Base-by-base conservation (phyloP, 2,113 vertebrate species). In the Coreoperca whiteheadi region DNA sequence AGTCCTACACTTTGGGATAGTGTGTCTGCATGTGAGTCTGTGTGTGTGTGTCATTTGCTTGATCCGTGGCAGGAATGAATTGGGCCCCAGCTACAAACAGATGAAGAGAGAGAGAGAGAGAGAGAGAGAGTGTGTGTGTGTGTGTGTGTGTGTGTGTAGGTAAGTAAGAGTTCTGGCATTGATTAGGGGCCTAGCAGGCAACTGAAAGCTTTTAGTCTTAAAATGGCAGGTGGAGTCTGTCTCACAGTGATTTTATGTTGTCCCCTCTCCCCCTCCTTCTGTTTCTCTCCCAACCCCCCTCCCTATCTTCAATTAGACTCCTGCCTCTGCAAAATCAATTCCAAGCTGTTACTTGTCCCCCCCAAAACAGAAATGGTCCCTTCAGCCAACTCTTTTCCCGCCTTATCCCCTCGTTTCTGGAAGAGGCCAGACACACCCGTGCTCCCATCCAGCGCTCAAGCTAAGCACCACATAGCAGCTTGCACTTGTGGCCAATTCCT, bases 221-320 rank as follows among this genome's bases (percentile, higher is more conserved):
- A 91, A 92, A 86, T 88, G 83, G 89, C 92, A 93, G 92, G 92
- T 93, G 91, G 89, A 91, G 77, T 86, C 54, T 16, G 65, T 91
- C 83, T 77, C 71, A 6, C 64, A 28, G 77, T 86, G 69, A 76
- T 85, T 87, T 82, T 70, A 75, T 65, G 34, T 82, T 72, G 41
- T 51, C 67, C 30, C n/a, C 25, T 59, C 77, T 68, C 78, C 57
- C 66, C 56, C 39, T 77, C 67, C 73, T 83, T 76, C 77, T 86
- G 61, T 59, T 73, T 80, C 63, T 39, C 65, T 32, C 76, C 59
- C 7, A 1, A 68, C 25, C 76, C 72, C 64, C n/a, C 59, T 39
- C 56, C 25, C 68, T 14, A 32, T 72, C 79, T 85, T 82, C 84
- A 93, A 88, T 92, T 90, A 86, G 82, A 80, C 73, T 83, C 70